Percentiles rank a stretch among this genome's conserved stretches.
phyloP scores from a whole-genome alignment of 1,140 invertebrate genomes.

The Pseudomyrmex cubaensis region DNA sequence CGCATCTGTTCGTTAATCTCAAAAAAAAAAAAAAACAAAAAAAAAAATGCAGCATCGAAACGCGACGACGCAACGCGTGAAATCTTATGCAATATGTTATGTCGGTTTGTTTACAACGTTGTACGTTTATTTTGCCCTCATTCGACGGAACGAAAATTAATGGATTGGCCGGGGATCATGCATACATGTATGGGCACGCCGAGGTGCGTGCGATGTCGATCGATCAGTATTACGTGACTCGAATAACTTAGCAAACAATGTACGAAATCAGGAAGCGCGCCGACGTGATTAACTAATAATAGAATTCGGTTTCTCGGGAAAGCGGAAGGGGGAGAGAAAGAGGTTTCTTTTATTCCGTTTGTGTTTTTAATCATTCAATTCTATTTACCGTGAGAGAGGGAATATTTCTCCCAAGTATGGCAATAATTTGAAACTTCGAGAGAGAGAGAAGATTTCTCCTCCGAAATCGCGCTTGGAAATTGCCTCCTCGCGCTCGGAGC shows the following conservation, averaged over 20 bases:
- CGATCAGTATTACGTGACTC: neutral
- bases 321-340: no score
- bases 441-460: neutral
- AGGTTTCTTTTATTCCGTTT: no score
- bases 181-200: neutral
- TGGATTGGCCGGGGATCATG: neutral
- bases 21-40: no score
- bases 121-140: neutral
- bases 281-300: constrained; percentile 21
- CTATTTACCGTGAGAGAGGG: no score
- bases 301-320: constrained; percentile 3
- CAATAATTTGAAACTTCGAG: neutral
- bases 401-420: neutral
- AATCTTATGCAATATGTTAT: neutral
- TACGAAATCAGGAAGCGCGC: constrained; percentile 18
- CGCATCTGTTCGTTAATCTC: no score
- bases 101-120: neutral
- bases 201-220: neutral
- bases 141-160: constrained; percentile 4
- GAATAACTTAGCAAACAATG: neutral
- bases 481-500: neutral
- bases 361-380: neutral
- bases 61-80: no score
- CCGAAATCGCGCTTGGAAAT: neutral
- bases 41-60: no score